A percentile compares a stretch with the other conserved stretches of the same genome.
phyloP scores from a whole-genome alignment of 1,140 invertebrate species.

The Drosophila sproati region DNA sequence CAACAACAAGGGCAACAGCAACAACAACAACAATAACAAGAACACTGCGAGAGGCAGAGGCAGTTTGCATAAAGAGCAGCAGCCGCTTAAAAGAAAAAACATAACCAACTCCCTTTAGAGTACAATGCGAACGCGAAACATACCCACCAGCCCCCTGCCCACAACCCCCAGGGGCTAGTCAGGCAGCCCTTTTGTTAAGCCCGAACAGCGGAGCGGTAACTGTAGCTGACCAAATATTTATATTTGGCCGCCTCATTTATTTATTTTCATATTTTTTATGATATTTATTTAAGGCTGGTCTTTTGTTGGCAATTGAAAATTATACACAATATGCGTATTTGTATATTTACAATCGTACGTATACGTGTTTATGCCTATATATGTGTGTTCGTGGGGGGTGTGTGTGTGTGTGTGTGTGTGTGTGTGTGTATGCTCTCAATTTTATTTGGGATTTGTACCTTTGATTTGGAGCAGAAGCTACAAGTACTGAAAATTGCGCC shows the following conservation, averaged over 20 bases:
- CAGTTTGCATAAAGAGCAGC: slow-evolving; percentile 79
- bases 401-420: background rate
- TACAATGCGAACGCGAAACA: background rate
- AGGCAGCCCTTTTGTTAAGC: slow-evolving; percentile 66
- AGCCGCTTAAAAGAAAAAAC: slow-evolving; percentile 60
- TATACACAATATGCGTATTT: slow-evolving; percentile 3
- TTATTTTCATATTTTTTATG: slow-evolving; percentile 78
- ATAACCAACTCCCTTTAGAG: slow-evolving; percentile 33
- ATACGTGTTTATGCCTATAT: background rate
- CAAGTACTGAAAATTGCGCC: slow-evolving; percentile 30
- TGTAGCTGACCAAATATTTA: slow-evolving; percentile 79
- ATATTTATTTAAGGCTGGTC: slow-evolving; percentile 70
- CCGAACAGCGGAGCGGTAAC: slow-evolving; percentile 49
- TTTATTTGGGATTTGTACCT: slow-evolving; percentile 13
- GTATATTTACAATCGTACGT: background rate
- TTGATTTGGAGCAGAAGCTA: slow-evolving; percentile 28
- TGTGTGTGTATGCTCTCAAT: background rate
- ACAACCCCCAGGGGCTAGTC: background rate
- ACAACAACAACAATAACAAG: slow-evolving; percentile 15
- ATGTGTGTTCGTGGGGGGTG: background rate
- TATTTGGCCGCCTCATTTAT: slow-evolving; percentile 60
- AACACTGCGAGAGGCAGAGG: slow-evolving; percentile 2
- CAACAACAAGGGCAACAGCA: slow-evolving; percentile 47
- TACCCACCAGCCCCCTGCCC: background rate
- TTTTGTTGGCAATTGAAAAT: slow-evolving; percentile 46